phyloP scores from a whole-genome alignment of 2,113 vertebrate genomes.

The Carollia perspicillata region DNA sequence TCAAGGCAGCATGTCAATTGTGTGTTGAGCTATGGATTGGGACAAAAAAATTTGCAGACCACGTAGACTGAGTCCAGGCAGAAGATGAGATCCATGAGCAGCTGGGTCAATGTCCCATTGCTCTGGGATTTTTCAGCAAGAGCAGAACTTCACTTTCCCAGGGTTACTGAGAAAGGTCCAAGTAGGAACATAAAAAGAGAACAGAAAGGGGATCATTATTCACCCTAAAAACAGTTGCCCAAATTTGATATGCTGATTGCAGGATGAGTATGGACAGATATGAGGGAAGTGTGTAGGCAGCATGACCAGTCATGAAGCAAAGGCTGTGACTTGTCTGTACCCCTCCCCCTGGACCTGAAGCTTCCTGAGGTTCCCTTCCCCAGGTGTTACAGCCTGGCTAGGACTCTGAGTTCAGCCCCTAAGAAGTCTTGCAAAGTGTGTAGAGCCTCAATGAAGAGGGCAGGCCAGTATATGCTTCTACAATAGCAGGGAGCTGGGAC shows the following conservation, averaged over 20 bases:
- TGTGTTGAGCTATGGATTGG: not conserved
- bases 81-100: not conserved
- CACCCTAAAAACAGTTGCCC: not conserved
- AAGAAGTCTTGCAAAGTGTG: not conserved
- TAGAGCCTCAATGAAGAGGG: not conserved
- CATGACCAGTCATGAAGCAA: not conserved
- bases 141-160: not conserved
- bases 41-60: not conserved
- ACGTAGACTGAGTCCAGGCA: not conserved
- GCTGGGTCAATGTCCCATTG: not conserved
- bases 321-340: not conserved
- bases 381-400: not conserved
- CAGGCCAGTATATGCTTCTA: not conserved
- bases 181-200: not conserved
- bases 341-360: not conserved
- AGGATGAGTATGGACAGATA: not conserved
- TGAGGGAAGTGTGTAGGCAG: not conserved
- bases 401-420: not conserved
- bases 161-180: not conserved
- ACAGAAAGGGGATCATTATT: not conserved
- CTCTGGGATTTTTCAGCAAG: not conserved
- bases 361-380: not conserved
- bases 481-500: not conserved
- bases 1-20: not conserved
- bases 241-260: rapidly evolving